phyloP scores from a whole-genome alignment of 2,113 vertebrate species.

The Rafetus swinhoei region DNA sequence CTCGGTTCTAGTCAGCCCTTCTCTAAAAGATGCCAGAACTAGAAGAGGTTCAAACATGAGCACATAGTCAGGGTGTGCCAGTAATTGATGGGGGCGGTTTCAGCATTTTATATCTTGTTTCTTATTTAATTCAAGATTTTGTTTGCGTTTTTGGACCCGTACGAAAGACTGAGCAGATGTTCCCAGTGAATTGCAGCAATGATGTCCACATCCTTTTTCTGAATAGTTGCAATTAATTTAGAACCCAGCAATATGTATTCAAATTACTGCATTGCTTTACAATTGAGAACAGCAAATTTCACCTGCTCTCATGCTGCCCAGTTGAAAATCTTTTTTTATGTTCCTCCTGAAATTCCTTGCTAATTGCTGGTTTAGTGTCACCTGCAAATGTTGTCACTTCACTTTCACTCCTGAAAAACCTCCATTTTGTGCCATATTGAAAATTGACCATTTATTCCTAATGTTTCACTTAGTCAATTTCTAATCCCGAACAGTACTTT shows the following conservation, averaged over 20 bases:
- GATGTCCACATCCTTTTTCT: not conserved
- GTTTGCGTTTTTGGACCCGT: not conserved
- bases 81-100: accelerated
- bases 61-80: not conserved
- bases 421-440: not conserved
- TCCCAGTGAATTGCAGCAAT: not conserved
- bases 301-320: not conserved
- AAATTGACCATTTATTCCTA: not conserved
- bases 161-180: not conserved
- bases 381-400: not conserved
- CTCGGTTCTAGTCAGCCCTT: no score
- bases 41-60: not conserved
- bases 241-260: accelerated
- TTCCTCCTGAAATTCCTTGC: not conserved
- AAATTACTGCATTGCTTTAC: not conserved
- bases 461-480: not conserved
- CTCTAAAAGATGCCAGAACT: no score
- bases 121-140: not conserved
- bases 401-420: not conserved
- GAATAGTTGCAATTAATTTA: accelerated
- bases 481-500: not conserved
- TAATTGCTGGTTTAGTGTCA: not conserved
- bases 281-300: not conserved
- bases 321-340: not conserved
- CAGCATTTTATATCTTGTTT: not conserved